Evolutionary conservation across 2,888 invertebrate species (phyloP).

Genomic region (Agapetus fuscipes): DNA sequence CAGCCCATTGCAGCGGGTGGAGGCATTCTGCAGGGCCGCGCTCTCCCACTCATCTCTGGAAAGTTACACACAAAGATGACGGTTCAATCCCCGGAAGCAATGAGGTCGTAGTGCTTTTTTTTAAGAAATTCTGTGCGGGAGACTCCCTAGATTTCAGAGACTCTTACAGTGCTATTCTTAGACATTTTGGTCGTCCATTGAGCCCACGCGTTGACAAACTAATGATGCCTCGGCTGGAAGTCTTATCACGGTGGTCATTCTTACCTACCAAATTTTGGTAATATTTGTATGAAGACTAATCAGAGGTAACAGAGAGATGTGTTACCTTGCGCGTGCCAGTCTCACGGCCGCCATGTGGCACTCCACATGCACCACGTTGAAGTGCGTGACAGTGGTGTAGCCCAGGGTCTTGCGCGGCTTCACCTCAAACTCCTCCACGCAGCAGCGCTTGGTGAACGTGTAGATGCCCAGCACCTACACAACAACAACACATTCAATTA

Average conservation of each 20-base stretch:
- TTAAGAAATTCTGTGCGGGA: too few species aligned
- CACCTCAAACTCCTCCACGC: conserved; percentile 86
- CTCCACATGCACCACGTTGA: conserved; percentile 96
- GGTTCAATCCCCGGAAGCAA: conserved; percentile 1
- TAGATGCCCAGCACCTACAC: conserved; percentile 83
- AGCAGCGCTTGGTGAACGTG: conserved; percentile 91
- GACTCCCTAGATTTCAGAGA: too few species aligned
- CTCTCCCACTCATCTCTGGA: conserved; percentile 95
- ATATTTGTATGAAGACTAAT: too few species aligned
- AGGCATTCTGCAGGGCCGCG: conserved; percentile 95
- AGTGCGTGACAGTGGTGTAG: conserved; percentile 94
- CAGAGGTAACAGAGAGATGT: conserved; percentile 33
- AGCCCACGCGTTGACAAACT: too few species aligned
- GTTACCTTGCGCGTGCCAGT: conserved; percentile 43
- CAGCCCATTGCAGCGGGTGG: conserved; percentile 94
- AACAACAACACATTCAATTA: too few species aligned
- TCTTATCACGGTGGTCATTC: too few species aligned
- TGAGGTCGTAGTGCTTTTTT: too few species aligned
- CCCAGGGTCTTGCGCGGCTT: conserved; percentile 81
- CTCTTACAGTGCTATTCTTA: too few species aligned
- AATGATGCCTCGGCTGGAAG: too few species aligned
- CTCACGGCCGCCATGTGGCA: conserved; percentile 96
- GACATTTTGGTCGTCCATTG: too few species aligned
- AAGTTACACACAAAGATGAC: background rate
- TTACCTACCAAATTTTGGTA: too few species aligned